Base-by-base conservation (phyloP, 23 tunicate genomes). In the Aplidium turbinatum region DNA sequence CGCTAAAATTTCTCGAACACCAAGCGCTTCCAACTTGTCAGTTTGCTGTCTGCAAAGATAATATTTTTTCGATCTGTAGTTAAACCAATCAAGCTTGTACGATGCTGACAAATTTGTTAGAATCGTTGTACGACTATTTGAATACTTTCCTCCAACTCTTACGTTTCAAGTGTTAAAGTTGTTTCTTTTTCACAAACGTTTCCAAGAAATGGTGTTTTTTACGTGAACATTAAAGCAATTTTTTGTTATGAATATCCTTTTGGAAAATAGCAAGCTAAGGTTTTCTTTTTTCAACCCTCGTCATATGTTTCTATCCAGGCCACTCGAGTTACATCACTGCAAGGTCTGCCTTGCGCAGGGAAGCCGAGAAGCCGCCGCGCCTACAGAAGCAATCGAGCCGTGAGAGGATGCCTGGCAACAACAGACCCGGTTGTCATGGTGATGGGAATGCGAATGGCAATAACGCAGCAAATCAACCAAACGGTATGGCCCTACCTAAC, bases 301-400 rank as follows among this genome's bases (percentile, higher is more conserved):
- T n/a, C n/a, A n/a, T n/a, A n/a, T n/a, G n/a, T n/a, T n/a, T n/a
- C n/a, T n/a, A n/a, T n/a, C n/a, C n/a, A n/a, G n/a, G n/a, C n/a
- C n/a, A 54, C 21, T 13, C 19, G 38, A 50, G 50, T 4, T 65
- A 9, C 23, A 13, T 38, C 50, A 65, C 36, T 65, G 20, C 50
- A 6, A 48, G 72, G 7, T 65, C 72, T 65, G 3, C 50, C 3
- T 4, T 65, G n/a, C 48, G 93, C 30, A 31, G 93, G 36, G 93
- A 86, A 64, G 38, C 76, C 22, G 93, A 86, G 55, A 86, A 86
- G 51, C 93, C 93, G 1, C 93, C 93, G 0, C 38, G 93, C 36
- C 57, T 86, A 48, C 93, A 86, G 56, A 86, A 86, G 58, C 93
- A 86, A 63, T 21, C 77, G 4, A 86, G 93, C 53, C 75, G 77